A percentile compares a stretch with the other conserved stretches of the same genome.
Conservation (phyloP, 2,113 vertebrate genomes). For the Polypterus senegalus region DNA sequence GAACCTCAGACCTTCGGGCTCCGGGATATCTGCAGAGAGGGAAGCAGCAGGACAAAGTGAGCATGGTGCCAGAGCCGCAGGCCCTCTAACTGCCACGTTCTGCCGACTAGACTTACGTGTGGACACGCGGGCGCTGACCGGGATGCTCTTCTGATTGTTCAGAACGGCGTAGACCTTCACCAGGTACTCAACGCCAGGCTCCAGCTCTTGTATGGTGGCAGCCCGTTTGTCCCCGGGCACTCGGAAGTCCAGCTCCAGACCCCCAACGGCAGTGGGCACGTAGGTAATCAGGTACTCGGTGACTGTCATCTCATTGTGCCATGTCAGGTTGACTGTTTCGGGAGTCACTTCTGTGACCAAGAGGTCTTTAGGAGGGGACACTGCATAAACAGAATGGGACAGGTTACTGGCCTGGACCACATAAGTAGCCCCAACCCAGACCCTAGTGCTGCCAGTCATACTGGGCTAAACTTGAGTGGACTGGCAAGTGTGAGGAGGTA, state of each 20-base stretch:
- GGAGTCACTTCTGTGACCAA: slow-evolving; percentile 69
- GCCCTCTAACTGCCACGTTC: not conserved
- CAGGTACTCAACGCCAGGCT: slow-evolving; percentile 88
- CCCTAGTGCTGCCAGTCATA: too few relatives aligned
- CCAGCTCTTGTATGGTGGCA: slow-evolving; percentile 73
- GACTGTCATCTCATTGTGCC: slow-evolving; percentile 84
- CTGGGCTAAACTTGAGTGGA: too few relatives aligned
- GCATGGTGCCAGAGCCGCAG: not conserved
- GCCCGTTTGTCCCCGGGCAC: slow-evolving; percentile 75
- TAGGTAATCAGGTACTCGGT: slow-evolving; percentile 77
- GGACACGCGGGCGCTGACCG: slow-evolving; percentile 82
- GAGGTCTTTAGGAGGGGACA: slow-evolving; percentile 81
- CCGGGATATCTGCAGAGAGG: slow-evolving; percentile 66
- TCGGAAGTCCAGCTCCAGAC: slow-evolving; percentile 74
- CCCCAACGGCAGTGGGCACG: slow-evolving; percentile 65
- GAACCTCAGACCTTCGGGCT: slow-evolving; percentile 87
- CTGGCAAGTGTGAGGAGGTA: too few relatives aligned
- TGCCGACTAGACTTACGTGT: slow-evolving; percentile 57
- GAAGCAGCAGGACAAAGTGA: not conserved
- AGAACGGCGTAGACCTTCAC: slow-evolving; percentile 88
- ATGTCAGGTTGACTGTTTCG: slow-evolving; percentile 79
- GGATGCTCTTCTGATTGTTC: slow-evolving; percentile 82
- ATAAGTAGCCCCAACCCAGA: too few relatives aligned
- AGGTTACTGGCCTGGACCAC: too few relatives aligned
- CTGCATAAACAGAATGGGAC: slow-evolving; percentile 33